A percentile compares a stretch with the other conserved stretches of the same genome.
phyloP scores from a whole-genome alignment of 1,140 invertebrate species.

The Drosophila repletoides region DNA sequence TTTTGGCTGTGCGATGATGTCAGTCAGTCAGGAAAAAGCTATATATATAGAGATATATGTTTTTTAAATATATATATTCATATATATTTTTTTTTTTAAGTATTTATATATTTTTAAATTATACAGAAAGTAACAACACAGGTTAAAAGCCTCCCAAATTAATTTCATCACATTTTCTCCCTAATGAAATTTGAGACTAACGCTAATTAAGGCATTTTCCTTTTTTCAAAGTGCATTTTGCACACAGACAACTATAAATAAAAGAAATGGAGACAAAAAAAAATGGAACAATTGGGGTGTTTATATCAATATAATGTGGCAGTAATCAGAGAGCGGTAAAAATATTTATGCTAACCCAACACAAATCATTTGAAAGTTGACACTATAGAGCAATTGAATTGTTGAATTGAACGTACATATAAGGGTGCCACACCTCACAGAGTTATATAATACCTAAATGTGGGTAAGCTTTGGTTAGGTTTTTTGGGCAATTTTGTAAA shows the following conservation, averaged over 20 bases:
- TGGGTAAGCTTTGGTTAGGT: constrained; percentile 33
- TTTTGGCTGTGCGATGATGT: too few species aligned
- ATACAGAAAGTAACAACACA: too few species aligned
- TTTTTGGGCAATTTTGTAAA: constrained; percentile 47
- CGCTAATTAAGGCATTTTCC: constrained; percentile 70
- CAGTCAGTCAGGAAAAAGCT: too few species aligned
- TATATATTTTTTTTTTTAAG: too few species aligned
- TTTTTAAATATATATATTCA: too few species aligned
- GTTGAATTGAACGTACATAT: constrained; percentile 15
- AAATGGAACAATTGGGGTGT: constrained; percentile 58
- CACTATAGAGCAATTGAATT: constrained; percentile 65
- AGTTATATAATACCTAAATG: constrained; percentile 70
- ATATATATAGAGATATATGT: too few species aligned
- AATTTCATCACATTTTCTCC: too few species aligned
- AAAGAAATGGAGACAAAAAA: constrained; percentile 3
- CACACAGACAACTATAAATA: constrained; percentile 29
- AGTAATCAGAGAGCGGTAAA: constrained; percentile 63
- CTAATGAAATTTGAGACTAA: constrained; percentile 54
- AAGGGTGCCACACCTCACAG: constrained; percentile 7
- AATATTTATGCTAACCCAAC: constrained; percentile 41
- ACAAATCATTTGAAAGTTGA: constrained; percentile 72
- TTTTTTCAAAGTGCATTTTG: constrained; percentile 20
- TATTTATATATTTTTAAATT: too few species aligned
- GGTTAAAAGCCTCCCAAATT: too few species aligned
- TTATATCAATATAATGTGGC: constrained; percentile 62